These are phyloP conservation scores for Ibidorhyncha struthersii DNA, from an alignment of 2,113 vertebrate species.

Conservation along the genomic window DNA sequence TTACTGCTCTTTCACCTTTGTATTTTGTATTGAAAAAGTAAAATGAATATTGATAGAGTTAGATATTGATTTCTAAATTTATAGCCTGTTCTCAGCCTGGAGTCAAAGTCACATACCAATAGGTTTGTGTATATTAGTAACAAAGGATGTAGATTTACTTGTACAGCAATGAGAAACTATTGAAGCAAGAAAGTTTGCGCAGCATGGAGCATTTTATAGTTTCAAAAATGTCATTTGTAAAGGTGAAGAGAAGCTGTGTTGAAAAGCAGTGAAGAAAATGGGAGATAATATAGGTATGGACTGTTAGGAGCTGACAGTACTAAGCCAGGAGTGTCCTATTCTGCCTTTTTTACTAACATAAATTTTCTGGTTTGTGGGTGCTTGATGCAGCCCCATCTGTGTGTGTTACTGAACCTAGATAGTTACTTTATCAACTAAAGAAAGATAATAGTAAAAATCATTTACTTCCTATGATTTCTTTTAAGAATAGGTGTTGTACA, in stretches of 20 bases:
- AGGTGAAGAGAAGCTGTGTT: slow-evolving; percentile 51
- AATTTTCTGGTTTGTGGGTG: background rate
- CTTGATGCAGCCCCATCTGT: background rate
- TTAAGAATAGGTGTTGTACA: background rate
- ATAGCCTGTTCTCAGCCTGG: slow-evolving; percentile 72
- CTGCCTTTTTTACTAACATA: background rate
- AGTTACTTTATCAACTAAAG: background rate
- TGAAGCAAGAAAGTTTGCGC: slow-evolving; percentile 66
- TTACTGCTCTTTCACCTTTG: slow-evolving; percentile 84
- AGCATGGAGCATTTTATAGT: slow-evolving; percentile 55
- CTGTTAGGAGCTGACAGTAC: background rate
- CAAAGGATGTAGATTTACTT: slow-evolving; percentile 68
- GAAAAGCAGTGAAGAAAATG: slow-evolving; percentile 46
- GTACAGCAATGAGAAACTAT: slow-evolving; percentile 64
- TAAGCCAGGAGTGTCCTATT: background rate
- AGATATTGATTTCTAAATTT: slow-evolving; percentile 84
- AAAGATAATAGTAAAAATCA: background rate
- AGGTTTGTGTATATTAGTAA: slow-evolving; percentile 56
- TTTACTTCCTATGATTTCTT: background rate
- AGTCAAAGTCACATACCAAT: slow-evolving; percentile 79
- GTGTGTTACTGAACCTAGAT: background rate
- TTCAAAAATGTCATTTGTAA: slow-evolving; percentile 71
- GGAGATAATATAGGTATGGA: background rate
- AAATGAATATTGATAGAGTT: slow-evolving; percentile 86
- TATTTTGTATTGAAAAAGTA: slow-evolving; percentile 83